A percentile compares a stretch with the other conserved stretches of the same genome.
Conservation (phyloP, 2,888 invertebrate species). For the Autographa gamma region DNA sequence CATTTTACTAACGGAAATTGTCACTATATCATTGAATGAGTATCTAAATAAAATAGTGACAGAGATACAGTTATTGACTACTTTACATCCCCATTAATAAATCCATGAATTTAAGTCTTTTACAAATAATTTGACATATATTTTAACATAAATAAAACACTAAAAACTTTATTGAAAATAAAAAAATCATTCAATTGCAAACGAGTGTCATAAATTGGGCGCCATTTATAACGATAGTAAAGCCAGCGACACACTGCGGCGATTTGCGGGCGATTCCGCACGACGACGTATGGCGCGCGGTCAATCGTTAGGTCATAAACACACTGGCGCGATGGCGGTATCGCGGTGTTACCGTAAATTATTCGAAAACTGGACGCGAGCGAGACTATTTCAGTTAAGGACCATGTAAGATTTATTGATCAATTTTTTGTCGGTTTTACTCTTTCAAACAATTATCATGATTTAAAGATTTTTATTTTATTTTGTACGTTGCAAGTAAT, state of each 20-base stretch:
- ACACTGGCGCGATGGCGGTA: slow-evolving; percentile 39
- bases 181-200: slow-evolving; percentile 30
- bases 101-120: not conserved
- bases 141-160: slow-evolving; percentile 14
- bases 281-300: slow-evolving; percentile 37
- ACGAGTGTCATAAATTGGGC: slow-evolving; percentile 42
- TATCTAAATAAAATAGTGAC: no score
- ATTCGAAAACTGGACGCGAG: slow-evolving; percentile 24
- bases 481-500: no score
- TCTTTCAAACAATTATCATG: not conserved
- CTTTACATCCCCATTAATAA: not conserved
- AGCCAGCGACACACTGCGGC: slow-evolving; percentile 46
- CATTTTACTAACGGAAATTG: no score
- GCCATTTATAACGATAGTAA: slow-evolving; percentile 51
- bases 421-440: slow-evolving; percentile 9
- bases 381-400: slow-evolving; percentile 27
- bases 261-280: slow-evolving; percentile 20
- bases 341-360: slow-evolving; percentile 44
- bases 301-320: slow-evolving; percentile 43
- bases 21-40: no score
- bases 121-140: not conserved
- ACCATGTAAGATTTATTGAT: slow-evolving; percentile 29
- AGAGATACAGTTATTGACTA: not conserved
- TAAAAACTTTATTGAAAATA: slow-evolving; percentile 10
- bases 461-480: no score